Base-by-base conservation (phyloP, 2,888 invertebrate species). In the Hydrotaea diabolus region DNA sequence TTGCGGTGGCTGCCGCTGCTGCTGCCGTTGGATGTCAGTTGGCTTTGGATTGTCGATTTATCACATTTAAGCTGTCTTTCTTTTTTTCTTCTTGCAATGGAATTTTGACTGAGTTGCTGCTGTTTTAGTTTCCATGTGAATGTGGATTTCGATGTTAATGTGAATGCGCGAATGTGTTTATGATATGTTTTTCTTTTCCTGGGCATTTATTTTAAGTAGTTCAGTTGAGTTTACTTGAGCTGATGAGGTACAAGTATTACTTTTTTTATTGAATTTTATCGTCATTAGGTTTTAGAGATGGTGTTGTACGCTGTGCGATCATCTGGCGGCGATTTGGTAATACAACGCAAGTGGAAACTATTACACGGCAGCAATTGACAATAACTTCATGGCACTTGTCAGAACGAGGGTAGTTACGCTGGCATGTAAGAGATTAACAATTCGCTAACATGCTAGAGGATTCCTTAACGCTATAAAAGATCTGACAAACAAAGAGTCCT, bases 311-410 rank as follows among this genome's bases (percentile, higher is more conserved):
- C 21, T 23, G 59, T 11, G 59, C 26, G 19, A 59, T 59, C 59
- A 59, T 59, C 64, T 53, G 26, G 15, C 46, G 9, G 64, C 9
- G 64, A 64, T 76, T 76, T 76, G 53, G 49, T 53, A 64, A 53
- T 53, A 53, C 7, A 64, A 76, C 23, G 36, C 76, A 76, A 76
- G 64, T 76, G 64, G 64, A 76, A 76, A 76, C 53, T 15, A 53
- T 76, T 76, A 66, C 53, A 64, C n/a, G n/a, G 62, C 53, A 64
- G 62, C 55, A 21, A 57, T 21, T 0, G 59, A 13, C 59, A 59
- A 26, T 23, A 59, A 26, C 2, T 59, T 15, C 13, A 39, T 39
- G 39, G 9, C 39, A 39, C 39, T 39, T 39, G 39, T 39, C 9
- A 1, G n/a, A n/a, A 49, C 49, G 49, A 49, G 49, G 49, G 2